Evolutionary conservation across 1,140 invertebrate genomes (phyloP), one percentile per base, ranked within the genome.

Genomic region (Drosophila micromelanica): DNA sequence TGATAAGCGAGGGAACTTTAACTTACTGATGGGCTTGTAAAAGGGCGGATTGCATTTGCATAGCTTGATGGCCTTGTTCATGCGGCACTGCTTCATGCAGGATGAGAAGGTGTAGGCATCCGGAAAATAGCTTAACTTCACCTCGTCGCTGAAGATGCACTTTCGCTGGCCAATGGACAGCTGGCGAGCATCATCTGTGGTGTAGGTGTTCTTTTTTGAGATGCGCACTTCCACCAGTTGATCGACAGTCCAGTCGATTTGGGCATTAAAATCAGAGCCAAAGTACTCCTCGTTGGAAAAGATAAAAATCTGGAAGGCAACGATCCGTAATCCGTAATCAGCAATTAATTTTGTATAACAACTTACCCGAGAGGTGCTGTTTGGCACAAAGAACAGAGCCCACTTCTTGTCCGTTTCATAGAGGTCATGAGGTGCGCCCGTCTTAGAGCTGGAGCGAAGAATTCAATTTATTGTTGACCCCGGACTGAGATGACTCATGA

Each of bases 181-280:
- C 73, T 96, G 95, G 1, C 93, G 92, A 0, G 95, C 94, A 78
- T 95, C 95, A 42, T 94, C 93, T 2, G 95, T 96, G 0, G 95
- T 96, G 76, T 96, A 96, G 2, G 95, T 96, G 76, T 95, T 94
- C 91, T 95, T 95, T 23, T 95, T 94, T 0, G 94, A 94, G 75
- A 96, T 95, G 0, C 93, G 93, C 6, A 95, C 93, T 73, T 93
- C 94, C 30, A 94, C 93, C n/a, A 95, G 93, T 52, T 93, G 93
- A 12, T 76, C 78, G 37, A 82, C 82, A 13, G 94, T 93, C 95
- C 95, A 96, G n/a, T 94, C 92, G 67, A 95, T 94, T 71, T 96
- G 95, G 0, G 95, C 93, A 75, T 93, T 93, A 69, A 94, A 93
- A 61, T 96, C 95, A 1, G 94, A 80, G 0, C 94, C 94, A 3